A percentile compares a stretch with the other conserved stretches of the same genome.
Conservation (phyloP, 2,113 vertebrate genomes). For the Theropithecus gelada region DNA sequence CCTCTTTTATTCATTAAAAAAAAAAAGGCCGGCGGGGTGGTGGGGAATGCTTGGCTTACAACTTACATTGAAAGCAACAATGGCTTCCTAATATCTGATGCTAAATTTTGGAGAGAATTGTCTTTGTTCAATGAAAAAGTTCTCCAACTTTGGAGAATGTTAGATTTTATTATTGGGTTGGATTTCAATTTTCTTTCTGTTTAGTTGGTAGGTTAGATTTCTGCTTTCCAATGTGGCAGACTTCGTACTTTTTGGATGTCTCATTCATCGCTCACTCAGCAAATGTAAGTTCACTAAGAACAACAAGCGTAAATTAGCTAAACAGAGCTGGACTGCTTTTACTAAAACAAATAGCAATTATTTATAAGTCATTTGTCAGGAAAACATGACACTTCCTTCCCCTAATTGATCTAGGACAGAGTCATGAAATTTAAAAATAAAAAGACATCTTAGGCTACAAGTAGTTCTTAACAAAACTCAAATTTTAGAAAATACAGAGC, state of each 20-base stretch:
- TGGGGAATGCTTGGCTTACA: not conserved
- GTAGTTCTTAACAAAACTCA: conserved; percentile 9
- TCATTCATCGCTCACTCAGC: not conserved
- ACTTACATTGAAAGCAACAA: not conserved
- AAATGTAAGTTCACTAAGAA: not conserved
- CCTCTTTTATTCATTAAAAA: not conserved
- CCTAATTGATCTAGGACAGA: not conserved
- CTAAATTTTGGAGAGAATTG: conserved; percentile 1
- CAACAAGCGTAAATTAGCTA: not conserved
- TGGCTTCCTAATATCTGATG: not conserved
- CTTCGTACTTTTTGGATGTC: not conserved
- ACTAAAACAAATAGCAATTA: not conserved
- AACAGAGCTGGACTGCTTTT: not conserved
- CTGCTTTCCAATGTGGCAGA: not conserved
- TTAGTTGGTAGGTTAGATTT: not conserved
- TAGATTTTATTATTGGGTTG: not conserved
- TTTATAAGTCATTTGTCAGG: not conserved
- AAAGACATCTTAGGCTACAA: not conserved
- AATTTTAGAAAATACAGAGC: not conserved
- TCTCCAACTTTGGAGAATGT: not conserved
- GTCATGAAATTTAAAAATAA: not conserved
- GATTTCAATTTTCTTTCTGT: not conserved
- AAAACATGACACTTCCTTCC: not conserved
- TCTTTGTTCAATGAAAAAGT: not conserved
- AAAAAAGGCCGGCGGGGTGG: too few species aligned